These are phyloP conservation scores for Carollia perspicillata DNA, from an alignment of 2,113 vertebrate genomes.

Conservation along the genomic window DNA sequence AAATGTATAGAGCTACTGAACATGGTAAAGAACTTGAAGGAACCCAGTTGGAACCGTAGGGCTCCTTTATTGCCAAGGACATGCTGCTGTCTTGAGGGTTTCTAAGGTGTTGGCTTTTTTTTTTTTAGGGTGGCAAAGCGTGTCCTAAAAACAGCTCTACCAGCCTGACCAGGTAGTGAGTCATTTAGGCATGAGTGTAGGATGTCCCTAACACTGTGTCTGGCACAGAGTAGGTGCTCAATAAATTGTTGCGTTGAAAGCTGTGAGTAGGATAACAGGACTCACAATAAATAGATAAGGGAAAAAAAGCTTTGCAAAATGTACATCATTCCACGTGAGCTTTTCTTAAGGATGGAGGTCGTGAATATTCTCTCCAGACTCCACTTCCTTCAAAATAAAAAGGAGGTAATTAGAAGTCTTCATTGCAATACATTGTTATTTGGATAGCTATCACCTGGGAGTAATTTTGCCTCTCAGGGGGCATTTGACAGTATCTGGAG, in stretches of 20 bases:
- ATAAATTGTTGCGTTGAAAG: background rate
- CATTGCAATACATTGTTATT: background rate
- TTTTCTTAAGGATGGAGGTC: background rate
- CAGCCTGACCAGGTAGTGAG: background rate
- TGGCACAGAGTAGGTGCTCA: slow-evolving; percentile 26
- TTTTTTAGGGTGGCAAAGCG: background rate
- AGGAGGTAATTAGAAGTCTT: background rate
- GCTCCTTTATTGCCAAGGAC: background rate
- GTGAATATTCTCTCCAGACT: background rate
- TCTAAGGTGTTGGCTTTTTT: background rate
- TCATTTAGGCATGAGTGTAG: background rate
- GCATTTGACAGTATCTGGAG: background rate
- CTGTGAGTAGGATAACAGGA: background rate
- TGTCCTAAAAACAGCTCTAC: slow-evolving; percentile 16
- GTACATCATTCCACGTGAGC: background rate
- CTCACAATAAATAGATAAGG: background rate
- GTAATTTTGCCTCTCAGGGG: background rate
- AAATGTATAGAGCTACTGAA: slow-evolving; percentile 43
- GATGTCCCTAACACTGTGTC: background rate
- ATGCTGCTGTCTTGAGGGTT: background rate
- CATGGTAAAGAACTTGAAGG: slow-evolving; percentile 31
- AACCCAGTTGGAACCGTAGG: background rate
- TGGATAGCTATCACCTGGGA: background rate
- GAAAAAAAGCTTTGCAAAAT: background rate
- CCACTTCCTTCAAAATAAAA: background rate